A percentile compares a stretch with the other conserved stretches of the same genome.
Evolutionary conservation across 1,140 invertebrate species (phyloP).

Genomic region (Drosophila watanabei): DNA sequence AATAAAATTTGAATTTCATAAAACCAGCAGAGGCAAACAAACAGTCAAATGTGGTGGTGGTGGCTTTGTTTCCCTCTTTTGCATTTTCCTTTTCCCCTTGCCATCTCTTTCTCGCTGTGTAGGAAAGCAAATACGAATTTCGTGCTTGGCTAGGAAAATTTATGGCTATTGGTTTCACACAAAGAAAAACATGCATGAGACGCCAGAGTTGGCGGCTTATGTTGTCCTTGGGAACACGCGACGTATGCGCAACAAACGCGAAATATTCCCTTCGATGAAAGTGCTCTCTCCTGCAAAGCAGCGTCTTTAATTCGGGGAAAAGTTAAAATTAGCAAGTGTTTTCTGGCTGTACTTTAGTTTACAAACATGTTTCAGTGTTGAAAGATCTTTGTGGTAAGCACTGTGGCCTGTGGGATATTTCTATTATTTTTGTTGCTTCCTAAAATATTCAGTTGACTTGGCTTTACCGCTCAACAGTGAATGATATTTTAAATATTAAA

Average conservation of each 20-base stretch:
- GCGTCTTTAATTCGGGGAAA: slow-evolving; percentile 17
- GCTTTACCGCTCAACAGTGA: slow-evolving; percentile 34
- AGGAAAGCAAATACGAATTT: slow-evolving; percentile 69
- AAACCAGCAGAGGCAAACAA: slow-evolving; percentile 28
- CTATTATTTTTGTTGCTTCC: slow-evolving; percentile 47
- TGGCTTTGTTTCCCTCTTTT: slow-evolving; percentile 17
- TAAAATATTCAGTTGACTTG: slow-evolving; percentile 43
- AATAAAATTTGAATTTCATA: slow-evolving; percentile 76
- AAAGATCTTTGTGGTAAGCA: neutral
- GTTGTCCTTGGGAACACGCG: slow-evolving; percentile 60
- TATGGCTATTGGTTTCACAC: slow-evolving; percentile 55
- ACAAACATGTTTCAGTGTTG: slow-evolving; percentile 7
- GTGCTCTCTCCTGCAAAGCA: slow-evolving; percentile 28
- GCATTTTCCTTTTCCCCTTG: neutral
- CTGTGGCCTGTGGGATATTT: neutral
- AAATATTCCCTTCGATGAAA: slow-evolving; percentile 52
- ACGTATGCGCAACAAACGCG: slow-evolving; percentile 51
- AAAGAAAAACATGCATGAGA: slow-evolving; percentile 46
- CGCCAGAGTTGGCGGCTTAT: slow-evolving; percentile 20
- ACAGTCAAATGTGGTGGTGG: slow-evolving; percentile 40
- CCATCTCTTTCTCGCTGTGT: slow-evolving; percentile 16
- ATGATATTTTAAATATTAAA: slow-evolving; percentile 76
- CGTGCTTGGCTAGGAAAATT: slow-evolving; percentile 65
- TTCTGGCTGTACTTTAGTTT: slow-evolving; percentile 52
- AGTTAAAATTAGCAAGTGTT: slow-evolving; percentile 16